Evolutionary conservation across 2,113 vertebrate species (phyloP).

Genomic region (Poecilia latipinna): DNA sequence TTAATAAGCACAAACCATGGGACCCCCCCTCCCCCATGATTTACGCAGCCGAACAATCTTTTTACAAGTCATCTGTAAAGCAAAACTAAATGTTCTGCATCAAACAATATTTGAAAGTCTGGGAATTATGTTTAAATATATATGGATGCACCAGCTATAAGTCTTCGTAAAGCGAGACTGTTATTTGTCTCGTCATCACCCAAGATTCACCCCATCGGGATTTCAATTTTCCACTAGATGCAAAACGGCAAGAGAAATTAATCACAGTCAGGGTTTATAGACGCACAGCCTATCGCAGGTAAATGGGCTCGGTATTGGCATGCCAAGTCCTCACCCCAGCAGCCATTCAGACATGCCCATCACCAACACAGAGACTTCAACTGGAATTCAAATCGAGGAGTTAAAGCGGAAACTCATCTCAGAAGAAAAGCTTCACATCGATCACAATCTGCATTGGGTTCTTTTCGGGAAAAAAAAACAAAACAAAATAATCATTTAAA

Average conservation of each 20-base stretch:
- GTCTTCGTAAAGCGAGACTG: conserved; percentile 16
- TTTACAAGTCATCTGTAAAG: background rate
- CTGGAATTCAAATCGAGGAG: background rate
- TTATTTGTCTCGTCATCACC: conserved; percentile 4
- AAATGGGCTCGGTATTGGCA: conserved; percentile 6
- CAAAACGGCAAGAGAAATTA: conserved; percentile 7
- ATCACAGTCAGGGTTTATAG: conserved; percentile 15
- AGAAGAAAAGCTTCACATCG: conserved; percentile 10
- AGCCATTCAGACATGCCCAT: conserved; percentile 28
- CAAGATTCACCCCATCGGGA: conserved; percentile 6
- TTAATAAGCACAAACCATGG: conserved; percentile 45
- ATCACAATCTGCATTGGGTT: conserved; percentile 17
- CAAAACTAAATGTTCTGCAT: conserved; percentile 7
- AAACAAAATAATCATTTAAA: too few species aligned
- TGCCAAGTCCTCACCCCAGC: conserved; percentile 27
- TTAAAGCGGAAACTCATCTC: conserved; percentile 11
- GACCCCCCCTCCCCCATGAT: conserved; percentile 12
- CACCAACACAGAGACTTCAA: too few species aligned
- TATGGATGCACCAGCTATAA: conserved; percentile 21
- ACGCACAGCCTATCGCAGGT: conserved; percentile 19
- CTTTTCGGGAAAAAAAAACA: conserved; percentile 14
- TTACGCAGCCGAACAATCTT: conserved; percentile 48
- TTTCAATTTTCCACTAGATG: conserved; percentile 20
- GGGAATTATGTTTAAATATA: background rate
- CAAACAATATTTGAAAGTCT: conserved; percentile 23